Conservation (phyloP, 1,140 invertebrate species). For the Orchestia grillus region DNA sequence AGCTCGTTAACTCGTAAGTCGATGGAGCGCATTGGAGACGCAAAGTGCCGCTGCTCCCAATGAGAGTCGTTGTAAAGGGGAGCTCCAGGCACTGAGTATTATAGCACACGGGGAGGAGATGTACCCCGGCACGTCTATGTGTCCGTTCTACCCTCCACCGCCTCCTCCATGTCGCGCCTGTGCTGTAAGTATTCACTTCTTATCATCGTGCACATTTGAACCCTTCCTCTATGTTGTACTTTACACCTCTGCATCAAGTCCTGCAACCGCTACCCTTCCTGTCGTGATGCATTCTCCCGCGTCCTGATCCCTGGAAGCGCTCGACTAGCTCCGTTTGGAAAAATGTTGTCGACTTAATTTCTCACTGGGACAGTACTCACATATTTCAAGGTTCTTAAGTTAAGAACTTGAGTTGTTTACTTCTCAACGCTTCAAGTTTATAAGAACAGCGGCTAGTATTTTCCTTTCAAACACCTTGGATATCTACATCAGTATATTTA, state of each 20-base stretch:
- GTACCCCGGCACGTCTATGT: not conserved
- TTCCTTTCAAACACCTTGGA: too few relatives aligned
- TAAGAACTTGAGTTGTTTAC: not conserved
- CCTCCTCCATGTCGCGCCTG: slow-evolving; percentile 35
- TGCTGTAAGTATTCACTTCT: slow-evolving; percentile 36
- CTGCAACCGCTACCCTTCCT: not conserved
- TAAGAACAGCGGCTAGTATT: too few relatives aligned
- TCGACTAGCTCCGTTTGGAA: not conserved
- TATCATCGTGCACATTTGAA: not conserved
- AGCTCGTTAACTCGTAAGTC: not conserved
- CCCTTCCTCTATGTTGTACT: not conserved
- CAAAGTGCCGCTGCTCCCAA: not conserved
- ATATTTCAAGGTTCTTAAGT: not conserved
- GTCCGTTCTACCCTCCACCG: slow-evolving; percentile 22
- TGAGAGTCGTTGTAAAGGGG: not conserved
- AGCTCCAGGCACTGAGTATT: not conserved
- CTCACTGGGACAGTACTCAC: not conserved
- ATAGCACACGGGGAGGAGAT: not conserved
- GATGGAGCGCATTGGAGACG: not conserved
- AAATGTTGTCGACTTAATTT: not conserved
- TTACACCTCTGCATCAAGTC: not conserved
- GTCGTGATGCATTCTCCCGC: not conserved
- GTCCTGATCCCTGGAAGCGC: not conserved
- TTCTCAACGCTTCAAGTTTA: not conserved
- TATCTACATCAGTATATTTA: too few relatives aligned